phyloP scores from a whole-genome alignment of 2,797 vertebrate genomes.

The Streptopelia turtur region DNA sequence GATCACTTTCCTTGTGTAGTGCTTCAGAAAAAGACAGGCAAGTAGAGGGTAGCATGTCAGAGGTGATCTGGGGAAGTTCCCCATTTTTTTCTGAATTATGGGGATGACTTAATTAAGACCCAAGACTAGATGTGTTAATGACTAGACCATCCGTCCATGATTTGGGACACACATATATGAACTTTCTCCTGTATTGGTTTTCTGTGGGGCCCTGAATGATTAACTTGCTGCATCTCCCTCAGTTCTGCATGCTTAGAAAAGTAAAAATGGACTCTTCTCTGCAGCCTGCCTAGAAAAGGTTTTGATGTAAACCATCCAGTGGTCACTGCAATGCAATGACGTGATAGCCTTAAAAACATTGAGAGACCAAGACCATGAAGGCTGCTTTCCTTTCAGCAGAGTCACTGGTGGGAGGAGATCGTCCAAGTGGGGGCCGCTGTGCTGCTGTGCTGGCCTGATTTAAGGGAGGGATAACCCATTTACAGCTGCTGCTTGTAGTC shows the following conservation, averaged over 20 bases:
- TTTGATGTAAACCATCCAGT: background rate
- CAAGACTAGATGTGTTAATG: background rate
- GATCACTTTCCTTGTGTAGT: background rate
- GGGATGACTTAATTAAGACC: background rate
- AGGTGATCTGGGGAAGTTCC: background rate
- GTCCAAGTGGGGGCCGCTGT: rapidly evolving
- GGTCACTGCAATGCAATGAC: background rate
- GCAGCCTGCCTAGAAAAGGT: background rate
- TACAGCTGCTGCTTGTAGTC: background rate
- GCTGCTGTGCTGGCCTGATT: background rate
- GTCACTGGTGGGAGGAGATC: background rate
- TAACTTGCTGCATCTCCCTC: rapidly evolving
- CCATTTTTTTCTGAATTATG: background rate
- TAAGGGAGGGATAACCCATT: background rate
- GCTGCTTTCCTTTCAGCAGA: background rate
- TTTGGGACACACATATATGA: background rate
- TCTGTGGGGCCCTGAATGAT: background rate
- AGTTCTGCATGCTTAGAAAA: background rate
- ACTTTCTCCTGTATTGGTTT: background rate
- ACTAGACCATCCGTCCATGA: background rate
- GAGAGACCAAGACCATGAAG: background rate
- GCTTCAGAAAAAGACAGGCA: background rate
- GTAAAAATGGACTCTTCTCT: background rate
- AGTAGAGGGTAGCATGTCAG: background rate
- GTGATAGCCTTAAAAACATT: background rate